Percentiles rank a stretch among this genome's conserved stretches.
Evolutionary conservation across 2,797 vertebrate species (phyloP).

Genomic region (Echiichthys vipera): DNA sequence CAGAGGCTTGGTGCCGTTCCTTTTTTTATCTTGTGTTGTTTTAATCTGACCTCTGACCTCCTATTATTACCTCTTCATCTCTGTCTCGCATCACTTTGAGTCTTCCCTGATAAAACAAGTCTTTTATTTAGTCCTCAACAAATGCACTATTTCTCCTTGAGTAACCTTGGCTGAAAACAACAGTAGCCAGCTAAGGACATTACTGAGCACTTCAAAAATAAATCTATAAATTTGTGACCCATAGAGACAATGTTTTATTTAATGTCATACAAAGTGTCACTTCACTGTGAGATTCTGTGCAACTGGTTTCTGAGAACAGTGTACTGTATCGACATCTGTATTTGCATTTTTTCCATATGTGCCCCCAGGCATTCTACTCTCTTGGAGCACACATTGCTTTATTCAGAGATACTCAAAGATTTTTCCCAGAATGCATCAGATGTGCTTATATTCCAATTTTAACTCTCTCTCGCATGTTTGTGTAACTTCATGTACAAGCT

Average conservation of each 20-base stretch:
- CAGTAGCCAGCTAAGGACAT: too few relatives aligned
- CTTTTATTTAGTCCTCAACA: too few relatives aligned
- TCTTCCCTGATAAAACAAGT: slow-evolving; percentile 9
- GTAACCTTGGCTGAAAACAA: too few relatives aligned
- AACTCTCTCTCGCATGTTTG: background rate
- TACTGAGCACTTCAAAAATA: too few relatives aligned
- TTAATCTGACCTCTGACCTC: slow-evolving; percentile 28
- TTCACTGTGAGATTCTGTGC: background rate
- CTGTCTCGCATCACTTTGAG: background rate
- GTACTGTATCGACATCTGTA: background rate
- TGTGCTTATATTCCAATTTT: slow-evolving; percentile 7
- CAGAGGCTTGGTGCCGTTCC: background rate
- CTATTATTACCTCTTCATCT: slow-evolving; percentile 18
- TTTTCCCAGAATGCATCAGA: slow-evolving; percentile 19
- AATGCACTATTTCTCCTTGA: too few relatives aligned
- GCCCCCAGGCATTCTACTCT: background rate
- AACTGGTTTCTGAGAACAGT: background rate
- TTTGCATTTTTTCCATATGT: slow-evolving; percentile 9
- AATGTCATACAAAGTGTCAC: background rate
- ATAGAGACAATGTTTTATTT: background rate
- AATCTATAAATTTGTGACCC: too few relatives aligned
- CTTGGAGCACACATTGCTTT: background rate
- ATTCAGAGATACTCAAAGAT: slow-evolving; percentile 10
- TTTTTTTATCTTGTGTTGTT: slow-evolving; percentile 18
- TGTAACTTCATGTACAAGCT: background rate